Base-by-base conservation (phyloP, 1,140 invertebrate genomes). In the Bombus affinis region DNA sequence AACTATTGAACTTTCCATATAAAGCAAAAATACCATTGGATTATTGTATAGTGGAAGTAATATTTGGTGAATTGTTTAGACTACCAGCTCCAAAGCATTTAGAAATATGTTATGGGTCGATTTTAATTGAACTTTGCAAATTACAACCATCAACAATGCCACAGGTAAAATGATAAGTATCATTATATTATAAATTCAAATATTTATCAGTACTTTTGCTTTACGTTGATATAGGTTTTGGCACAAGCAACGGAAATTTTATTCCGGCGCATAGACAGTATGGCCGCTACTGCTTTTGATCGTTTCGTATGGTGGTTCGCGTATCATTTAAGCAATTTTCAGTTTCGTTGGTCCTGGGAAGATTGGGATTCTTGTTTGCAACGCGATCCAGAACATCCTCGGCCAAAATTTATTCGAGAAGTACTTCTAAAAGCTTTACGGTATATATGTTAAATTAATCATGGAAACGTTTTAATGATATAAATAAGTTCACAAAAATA, bases 301-400 rank as follows among this genome's bases (percentile, higher is more conserved):
- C 97, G 99, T 75, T 99, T 99, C 95, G 98, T 98, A 5, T 98
- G 97, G 93, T 99, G 99, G 99, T 99, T 99, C 96, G 97, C 98
- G 1, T 99, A 99, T 93, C 99, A 99, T 95, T 96, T 99, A 94
- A 99, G 99, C 93, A 99, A 99, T 95, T 99, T 99, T 93, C 99
- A 99, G 95, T 99, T 99, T 92, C 97, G 98, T 77, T 99, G 99
- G 99, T 98, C 98, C 4, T 99, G 99, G 99, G 98, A 99, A 90
- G 98, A 99, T 92, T 99, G 98, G 98, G 97, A 98, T 91, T 96
- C 96, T 70, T 98, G 97, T 92, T 95, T 98, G 42, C 96, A 97
- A 90, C 95, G 98, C n/a, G 98, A 99, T 94, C 92, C 96, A 25
- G 98, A 99, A 90, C 98, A 99, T 95, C 99, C 99, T 1, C 98